Conservation (phyloP, 2,113 vertebrate genomes). For the Pteruthius melanotis region DNA sequence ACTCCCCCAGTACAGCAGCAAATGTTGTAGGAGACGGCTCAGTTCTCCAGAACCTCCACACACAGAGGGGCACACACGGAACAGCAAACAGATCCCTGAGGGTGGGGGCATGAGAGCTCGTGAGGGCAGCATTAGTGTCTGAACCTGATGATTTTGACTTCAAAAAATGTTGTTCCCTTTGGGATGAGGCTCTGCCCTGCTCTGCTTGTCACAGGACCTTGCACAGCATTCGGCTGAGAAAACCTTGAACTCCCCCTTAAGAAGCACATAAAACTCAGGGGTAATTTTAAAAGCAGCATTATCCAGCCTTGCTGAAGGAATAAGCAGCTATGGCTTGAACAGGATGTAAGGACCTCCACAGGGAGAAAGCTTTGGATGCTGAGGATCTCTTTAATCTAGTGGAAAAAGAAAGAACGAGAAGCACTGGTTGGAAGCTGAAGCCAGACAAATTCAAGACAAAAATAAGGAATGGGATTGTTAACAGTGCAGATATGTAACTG, state of each 20-base stretch:
- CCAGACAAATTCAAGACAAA: conserved; percentile 20
- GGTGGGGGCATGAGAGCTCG: accelerated
- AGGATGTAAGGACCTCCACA: neutral
- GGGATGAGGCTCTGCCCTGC: neutral
- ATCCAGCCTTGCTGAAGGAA: neutral
- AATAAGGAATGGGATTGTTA: conserved; percentile 11
- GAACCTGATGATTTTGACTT: neutral
- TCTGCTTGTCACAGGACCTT: neutral
- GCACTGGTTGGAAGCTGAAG: conserved; percentile 20
- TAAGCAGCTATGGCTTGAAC: conserved; percentile 1
- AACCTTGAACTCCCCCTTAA: neutral
- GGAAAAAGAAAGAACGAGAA: conserved; percentile 41
- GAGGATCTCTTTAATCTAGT: conserved; percentile 44
- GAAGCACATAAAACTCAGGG: neutral
- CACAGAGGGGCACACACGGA: neutral
- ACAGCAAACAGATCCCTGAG: neutral
- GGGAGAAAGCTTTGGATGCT: conserved; percentile 42
- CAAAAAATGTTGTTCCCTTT: neutral
- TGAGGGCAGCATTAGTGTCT: neutral
- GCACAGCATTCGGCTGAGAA: neutral
- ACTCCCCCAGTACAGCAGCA: neutral
- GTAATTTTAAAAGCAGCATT: conserved; percentile 23
- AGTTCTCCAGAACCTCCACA: neutral
- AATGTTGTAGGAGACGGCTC: neutral
- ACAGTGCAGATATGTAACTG: neutral